These are phyloP conservation scores for Pterois miles DNA, from an alignment of 2,797 vertebrate species.

Conservation along the genomic window DNA sequence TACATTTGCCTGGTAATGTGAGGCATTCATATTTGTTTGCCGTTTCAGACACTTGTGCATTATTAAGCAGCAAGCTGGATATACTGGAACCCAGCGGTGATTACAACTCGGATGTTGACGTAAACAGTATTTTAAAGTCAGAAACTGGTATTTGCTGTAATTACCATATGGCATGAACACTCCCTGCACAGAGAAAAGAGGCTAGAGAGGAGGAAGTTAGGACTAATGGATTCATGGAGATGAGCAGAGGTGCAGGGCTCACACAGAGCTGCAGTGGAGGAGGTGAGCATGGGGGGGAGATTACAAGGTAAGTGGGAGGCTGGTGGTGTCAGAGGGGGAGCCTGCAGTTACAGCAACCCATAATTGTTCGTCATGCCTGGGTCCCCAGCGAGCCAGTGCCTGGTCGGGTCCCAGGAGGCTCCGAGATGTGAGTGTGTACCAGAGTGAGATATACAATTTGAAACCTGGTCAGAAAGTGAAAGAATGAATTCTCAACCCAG, in stretches of 20 bases:
- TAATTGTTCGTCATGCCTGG: conserved; percentile 69
- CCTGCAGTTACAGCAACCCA: conserved; percentile 53
- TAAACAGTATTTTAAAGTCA: background rate
- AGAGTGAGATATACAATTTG: conserved; percentile 6
- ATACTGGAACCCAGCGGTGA: background rate
- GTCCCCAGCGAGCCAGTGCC: conserved; percentile 32
- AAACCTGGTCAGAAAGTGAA: conserved; percentile 11
- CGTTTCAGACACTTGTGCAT: background rate
- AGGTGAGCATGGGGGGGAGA: conserved; percentile 32
- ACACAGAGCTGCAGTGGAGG: conserved; percentile 7
- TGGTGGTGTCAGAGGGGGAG: conserved; percentile 38
- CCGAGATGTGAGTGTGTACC: background rate
- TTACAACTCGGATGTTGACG: background rate
- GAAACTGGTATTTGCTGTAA: background rate
- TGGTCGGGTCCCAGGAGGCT: conserved; percentile 30
- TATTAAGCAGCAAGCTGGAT: background rate
- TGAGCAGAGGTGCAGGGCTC: background rate
- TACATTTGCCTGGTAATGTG: background rate
- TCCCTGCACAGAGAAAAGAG: background rate
- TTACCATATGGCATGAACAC: background rate
- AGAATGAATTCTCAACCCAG: background rate
- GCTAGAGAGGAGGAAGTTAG: background rate
- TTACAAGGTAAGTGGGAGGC: conserved; percentile 43
- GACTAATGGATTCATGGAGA: conserved; percentile 22
- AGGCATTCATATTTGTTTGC: background rate